Conservation (phyloP, 2,113 vertebrate species). For the Helogale parvula region DNA sequence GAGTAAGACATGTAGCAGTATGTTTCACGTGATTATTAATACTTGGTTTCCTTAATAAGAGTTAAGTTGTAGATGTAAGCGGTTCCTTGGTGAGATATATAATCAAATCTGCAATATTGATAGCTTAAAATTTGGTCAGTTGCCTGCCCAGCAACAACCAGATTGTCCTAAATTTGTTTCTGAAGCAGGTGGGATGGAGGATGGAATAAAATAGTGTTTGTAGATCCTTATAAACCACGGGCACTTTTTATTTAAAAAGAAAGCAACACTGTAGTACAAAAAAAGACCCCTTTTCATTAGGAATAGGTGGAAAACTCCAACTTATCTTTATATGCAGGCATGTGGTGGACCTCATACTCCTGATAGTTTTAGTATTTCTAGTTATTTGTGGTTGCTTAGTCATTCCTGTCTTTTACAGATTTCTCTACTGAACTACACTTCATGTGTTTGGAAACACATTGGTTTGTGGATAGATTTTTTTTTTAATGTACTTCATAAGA, state of each 20-base stretch:
- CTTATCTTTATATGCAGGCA: constrained; percentile 29
- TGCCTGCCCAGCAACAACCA: not conserved
- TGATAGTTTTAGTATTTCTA: not conserved
- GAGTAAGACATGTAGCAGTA: not conserved
- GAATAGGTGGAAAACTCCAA: not conserved
- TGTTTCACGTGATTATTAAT: constrained; percentile 2
- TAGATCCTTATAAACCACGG: not conserved
- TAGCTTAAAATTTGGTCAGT: constrained; percentile 17
- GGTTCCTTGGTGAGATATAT: not conserved
- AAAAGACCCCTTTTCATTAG: not conserved
- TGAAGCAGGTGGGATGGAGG: not conserved
- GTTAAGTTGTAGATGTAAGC: constrained; percentile 4
- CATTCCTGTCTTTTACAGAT: constrained; percentile 61
- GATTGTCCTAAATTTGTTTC: constrained; percentile 23
- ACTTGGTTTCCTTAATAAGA: constrained; percentile 28
- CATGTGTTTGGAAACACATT: constrained; percentile 1
- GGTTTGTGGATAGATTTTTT: not conserved
- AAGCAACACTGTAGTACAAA: not conserved
- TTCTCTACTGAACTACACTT: constrained; percentile 45
- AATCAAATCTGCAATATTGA: not conserved
- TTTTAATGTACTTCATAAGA: constrained; percentile 33
- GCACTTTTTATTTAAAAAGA: constrained; percentile 32
- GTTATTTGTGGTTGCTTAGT: constrained; percentile 69
- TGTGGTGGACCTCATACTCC: not conserved
- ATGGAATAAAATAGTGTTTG: constrained; percentile 42